phyloP scores from a whole-genome alignment of 2,113 vertebrate species.

The Suncus etruscus region DNA sequence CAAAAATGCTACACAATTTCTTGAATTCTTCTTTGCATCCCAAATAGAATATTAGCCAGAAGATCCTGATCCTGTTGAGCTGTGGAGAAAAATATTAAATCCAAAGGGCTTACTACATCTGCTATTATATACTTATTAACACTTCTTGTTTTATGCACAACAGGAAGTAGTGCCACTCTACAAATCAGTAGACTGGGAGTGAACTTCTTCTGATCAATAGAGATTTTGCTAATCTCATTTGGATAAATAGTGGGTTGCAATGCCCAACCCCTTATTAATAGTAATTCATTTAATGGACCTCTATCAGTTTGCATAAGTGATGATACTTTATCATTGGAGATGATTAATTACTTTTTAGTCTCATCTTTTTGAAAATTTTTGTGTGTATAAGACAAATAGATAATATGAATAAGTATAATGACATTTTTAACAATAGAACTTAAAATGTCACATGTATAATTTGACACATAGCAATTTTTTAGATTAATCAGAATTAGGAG shows the following conservation, averaged over 20 bases:
- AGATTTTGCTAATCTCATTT: conserved; percentile 30
- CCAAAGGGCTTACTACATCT: background rate
- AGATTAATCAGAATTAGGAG: too few species aligned
- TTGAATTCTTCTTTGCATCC: background rate
- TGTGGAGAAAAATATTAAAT: background rate
- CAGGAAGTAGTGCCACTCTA: background rate
- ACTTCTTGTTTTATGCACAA: too few species aligned
- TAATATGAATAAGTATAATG: too few species aligned
- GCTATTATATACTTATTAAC: background rate
- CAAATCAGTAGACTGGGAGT: background rate
- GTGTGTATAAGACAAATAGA: too few species aligned
- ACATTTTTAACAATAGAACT: too few species aligned
- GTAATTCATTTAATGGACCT: too few species aligned
- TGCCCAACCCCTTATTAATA: background rate
- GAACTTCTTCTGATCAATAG: conserved; percentile 41
- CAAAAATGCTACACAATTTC: background rate
- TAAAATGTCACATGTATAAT: too few species aligned
- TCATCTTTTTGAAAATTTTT: background rate
- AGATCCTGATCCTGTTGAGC: background rate
- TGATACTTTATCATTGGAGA: background rate
- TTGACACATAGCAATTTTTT: too few species aligned
- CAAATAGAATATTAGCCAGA: background rate
- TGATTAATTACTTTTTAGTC: background rate
- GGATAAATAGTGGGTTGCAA: background rate
- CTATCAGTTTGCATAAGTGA: too few species aligned